phyloP scores from a whole-genome alignment of 1,140 invertebrate genomes.

The Whitmania pigra region DNA sequence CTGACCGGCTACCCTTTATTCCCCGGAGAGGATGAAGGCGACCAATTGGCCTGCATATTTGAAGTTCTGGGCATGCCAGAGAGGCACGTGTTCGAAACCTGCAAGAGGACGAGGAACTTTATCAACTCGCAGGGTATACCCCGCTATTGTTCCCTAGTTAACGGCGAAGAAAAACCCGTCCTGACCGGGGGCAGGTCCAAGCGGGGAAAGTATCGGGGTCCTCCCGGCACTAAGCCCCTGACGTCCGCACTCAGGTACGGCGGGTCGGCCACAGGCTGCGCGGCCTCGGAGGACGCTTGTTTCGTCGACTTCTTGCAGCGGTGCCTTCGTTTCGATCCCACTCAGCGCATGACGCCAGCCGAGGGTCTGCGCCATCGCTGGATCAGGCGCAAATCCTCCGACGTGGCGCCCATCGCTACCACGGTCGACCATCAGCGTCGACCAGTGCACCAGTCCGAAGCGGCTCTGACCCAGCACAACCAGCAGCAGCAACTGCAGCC shows the following conservation, averaged over 20 bases:
- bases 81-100: slow-evolving; percentile 69
- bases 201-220: slow-evolving; percentile 80
- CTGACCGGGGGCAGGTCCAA: slow-evolving; percentile 74
- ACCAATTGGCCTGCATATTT: slow-evolving; percentile 95
- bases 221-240: slow-evolving; percentile 79
- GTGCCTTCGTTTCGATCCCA: slow-evolving; percentile 90
- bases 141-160: slow-evolving; percentile 75
- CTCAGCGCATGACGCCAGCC: slow-evolving; percentile 74
- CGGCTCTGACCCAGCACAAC: no score
- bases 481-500: no score
- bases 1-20: slow-evolving; percentile 84
- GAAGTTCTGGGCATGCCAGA: slow-evolving; percentile 96
- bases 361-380: slow-evolving; percentile 83
- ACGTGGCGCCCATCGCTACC: slow-evolving; percentile 31
- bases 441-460: background rate
- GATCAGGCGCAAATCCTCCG: slow-evolving; percentile 75
- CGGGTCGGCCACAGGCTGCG: background rate
- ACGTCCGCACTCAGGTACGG: slow-evolving; percentile 80
- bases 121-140: slow-evolving; percentile 73
- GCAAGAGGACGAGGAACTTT: slow-evolving; percentile 84
- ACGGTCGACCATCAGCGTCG: background rate
- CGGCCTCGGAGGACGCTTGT: slow-evolving; percentile 61
- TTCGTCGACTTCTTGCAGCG: slow-evolving; percentile 92
- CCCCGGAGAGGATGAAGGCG: slow-evolving; percentile 94
- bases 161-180: slow-evolving; percentile 60